These are phyloP conservation scores for Trichomycterus rosablanca DNA, from an alignment of 2,113 vertebrate genomes.

Conservation along the genomic window DNA sequence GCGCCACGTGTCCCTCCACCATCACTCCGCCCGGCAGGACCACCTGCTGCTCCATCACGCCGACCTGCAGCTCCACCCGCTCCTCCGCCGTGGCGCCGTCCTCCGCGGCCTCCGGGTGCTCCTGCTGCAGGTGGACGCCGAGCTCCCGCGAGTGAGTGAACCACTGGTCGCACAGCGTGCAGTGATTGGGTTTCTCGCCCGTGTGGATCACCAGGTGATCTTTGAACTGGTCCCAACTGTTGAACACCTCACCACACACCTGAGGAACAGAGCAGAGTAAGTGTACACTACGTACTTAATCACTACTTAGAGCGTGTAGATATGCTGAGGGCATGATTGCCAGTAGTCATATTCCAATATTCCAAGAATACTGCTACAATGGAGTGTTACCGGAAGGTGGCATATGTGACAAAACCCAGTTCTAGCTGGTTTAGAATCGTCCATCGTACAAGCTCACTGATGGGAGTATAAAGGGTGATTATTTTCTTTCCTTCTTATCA, in stretches of 20 bases:
- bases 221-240: slow-evolving; percentile 98
- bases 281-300: too few species aligned
- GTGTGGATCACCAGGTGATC: slow-evolving; percentile 96
- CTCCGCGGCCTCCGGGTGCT: slow-evolving; percentile 75
- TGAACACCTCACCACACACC: slow-evolving; percentile 96
- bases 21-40: slow-evolving; percentile 78
- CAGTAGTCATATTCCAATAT: too few species aligned
- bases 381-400: too few species aligned
- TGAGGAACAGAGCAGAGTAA: slow-evolving; percentile 48
- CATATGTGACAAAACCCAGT: too few species aligned
- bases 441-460: too few species aligned
- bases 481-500: too few species aligned
- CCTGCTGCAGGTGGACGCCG: slow-evolving; percentile 76
- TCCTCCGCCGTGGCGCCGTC: slow-evolving; percentile 67
- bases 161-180: slow-evolving; percentile 94
- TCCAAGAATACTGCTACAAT: too few species aligned
- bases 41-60: slow-evolving; percentile 61
- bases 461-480: too few species aligned
- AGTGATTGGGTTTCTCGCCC: slow-evolving; percentile 94
- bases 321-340: too few species aligned
- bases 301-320: too few species aligned
- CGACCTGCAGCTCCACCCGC: slow-evolving; percentile 19
- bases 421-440: too few species aligned
- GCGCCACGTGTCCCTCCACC: background rate
- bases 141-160: slow-evolving; percentile 91